phyloP scores from a whole-genome alignment of 2,113 vertebrate genomes.

The Puntigrus tetrazona region DNA sequence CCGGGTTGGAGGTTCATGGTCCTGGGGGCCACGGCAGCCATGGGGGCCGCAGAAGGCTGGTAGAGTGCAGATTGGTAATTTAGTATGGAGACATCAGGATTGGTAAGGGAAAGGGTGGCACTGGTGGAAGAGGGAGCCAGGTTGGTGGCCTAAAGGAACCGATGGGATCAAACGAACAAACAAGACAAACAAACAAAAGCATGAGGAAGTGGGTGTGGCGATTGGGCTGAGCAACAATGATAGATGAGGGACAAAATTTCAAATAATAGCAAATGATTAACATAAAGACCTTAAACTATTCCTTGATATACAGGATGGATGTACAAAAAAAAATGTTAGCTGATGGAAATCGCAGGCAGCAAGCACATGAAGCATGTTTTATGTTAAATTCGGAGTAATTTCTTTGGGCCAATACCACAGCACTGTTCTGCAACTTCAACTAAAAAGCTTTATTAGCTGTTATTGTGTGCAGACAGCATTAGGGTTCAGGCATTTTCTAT shows the following conservation, averaged over 20 bases:
- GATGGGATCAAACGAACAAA: slow-evolving; percentile 72
- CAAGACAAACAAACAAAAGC: slow-evolving; percentile 57
- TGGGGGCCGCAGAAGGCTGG: slow-evolving; percentile 95
- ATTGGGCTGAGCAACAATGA: slow-evolving; percentile 65
- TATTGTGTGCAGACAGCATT: slow-evolving; percentile 4
- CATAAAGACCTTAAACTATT: not conserved
- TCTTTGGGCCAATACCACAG: not conserved
- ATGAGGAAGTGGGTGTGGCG: slow-evolving; percentile 67
- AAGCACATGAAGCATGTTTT: not conserved
- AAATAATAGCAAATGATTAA: slow-evolving; percentile 38
- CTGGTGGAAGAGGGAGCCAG: slow-evolving; percentile 95
- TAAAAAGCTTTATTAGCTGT: slow-evolving; percentile 14
- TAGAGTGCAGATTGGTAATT: slow-evolving; percentile 98
- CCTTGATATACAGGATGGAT: not conserved
- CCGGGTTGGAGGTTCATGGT: slow-evolving; percentile 94
- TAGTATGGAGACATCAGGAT: slow-evolving; percentile 96
- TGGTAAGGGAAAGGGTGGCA: slow-evolving; percentile 95
- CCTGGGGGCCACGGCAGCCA: slow-evolving; percentile 98
- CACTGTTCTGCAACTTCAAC: not conserved
- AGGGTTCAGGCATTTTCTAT: slow-evolving; percentile 37
- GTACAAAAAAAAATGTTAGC: not conserved
- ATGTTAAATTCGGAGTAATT: not conserved
- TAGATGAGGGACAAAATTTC: slow-evolving; percentile 35
- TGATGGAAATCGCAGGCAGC: not conserved
- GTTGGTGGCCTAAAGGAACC: slow-evolving; percentile 89